phyloP scores from a whole-genome alignment of 2,888 invertebrate genomes.

The Falcaria lacertinaria region DNA sequence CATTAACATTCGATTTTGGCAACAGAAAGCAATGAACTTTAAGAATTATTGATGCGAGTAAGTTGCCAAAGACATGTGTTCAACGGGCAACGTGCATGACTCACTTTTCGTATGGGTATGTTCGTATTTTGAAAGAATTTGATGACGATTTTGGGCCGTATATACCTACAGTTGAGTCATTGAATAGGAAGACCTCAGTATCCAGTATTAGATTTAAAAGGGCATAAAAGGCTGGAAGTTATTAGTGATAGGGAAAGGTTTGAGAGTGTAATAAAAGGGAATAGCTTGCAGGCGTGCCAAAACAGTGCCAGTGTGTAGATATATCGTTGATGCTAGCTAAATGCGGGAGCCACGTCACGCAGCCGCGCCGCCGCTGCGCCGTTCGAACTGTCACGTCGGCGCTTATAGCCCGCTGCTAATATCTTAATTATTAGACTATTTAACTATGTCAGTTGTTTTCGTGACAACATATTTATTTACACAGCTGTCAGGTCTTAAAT shows the following conservation, averaged over 20 bases:
- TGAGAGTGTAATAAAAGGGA: constrained; percentile 45
- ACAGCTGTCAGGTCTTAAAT: too few species aligned
- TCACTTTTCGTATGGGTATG: not conserved
- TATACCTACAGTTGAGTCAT: too few species aligned
- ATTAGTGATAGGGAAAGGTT: not conserved
- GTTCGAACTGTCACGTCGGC: constrained; percentile 39
- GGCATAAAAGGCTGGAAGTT: not conserved
- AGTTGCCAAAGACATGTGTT: not conserved
- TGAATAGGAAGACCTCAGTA: too few species aligned
- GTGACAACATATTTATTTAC: constrained; percentile 17
- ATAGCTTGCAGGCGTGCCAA: constrained; percentile 60
- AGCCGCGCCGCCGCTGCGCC: constrained; percentile 20
- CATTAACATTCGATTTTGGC: constrained; percentile 1
- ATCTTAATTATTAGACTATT: constrained; percentile 36
- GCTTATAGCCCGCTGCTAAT: constrained; percentile 21
- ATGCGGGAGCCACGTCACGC: constrained; percentile 61
- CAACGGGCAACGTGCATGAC: not conserved
- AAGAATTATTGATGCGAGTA: not conserved
- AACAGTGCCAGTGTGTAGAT: too few species aligned
- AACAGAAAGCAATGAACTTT: not conserved
- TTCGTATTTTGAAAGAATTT: not conserved
- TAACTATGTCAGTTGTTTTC: constrained; percentile 25
- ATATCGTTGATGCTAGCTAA: constrained; percentile 64
- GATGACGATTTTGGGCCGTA: not conserved
- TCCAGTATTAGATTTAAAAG: not conserved